phyloP scores from a whole-genome alignment of 2,113 vertebrate species.

The Prionailurus viverrinus region DNA sequence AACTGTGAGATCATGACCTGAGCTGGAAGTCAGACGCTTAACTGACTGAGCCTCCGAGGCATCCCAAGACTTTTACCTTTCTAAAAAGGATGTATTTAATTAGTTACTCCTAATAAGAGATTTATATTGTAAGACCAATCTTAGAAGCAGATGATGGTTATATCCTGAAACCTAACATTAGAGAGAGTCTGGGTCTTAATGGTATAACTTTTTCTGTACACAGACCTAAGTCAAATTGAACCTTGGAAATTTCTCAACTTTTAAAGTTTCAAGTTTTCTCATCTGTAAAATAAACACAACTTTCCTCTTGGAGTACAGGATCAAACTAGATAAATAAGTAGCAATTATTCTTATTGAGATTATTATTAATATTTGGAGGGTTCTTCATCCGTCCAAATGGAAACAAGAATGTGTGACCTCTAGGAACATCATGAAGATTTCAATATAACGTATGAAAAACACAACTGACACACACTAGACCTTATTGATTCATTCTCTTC shows the following conservation, averaged over 20 bases:
- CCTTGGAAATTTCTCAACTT: constrained; percentile 28
- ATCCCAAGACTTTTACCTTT: not conserved
- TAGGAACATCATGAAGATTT: not conserved
- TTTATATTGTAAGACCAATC: constrained; percentile 24
- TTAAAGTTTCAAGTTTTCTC: constrained; percentile 34
- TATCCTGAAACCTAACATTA: not conserved
- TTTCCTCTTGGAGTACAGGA: not conserved
- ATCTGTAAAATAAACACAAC: not conserved
- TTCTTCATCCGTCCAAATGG: not conserved
- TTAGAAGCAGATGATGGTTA: constrained; percentile 1
- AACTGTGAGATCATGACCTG: no score
- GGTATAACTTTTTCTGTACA: not conserved
- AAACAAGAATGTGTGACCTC: not conserved
- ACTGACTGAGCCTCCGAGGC: no score
- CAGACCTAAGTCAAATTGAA: constrained; percentile 40
- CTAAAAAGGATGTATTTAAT: not conserved
- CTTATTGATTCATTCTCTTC: not conserved
- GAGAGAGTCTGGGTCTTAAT: not conserved
- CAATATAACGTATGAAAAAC: not conserved
- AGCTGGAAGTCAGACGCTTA: no score
- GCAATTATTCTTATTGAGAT: constrained; percentile 21
- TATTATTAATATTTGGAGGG: not conserved
- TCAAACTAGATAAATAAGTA: not conserved
- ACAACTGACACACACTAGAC: not conserved
- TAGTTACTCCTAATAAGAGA: constrained; percentile 5